Evolutionary conservation across 1,140 invertebrate species (phyloP).

Genomic region (Dysdera silvatica): DNA sequence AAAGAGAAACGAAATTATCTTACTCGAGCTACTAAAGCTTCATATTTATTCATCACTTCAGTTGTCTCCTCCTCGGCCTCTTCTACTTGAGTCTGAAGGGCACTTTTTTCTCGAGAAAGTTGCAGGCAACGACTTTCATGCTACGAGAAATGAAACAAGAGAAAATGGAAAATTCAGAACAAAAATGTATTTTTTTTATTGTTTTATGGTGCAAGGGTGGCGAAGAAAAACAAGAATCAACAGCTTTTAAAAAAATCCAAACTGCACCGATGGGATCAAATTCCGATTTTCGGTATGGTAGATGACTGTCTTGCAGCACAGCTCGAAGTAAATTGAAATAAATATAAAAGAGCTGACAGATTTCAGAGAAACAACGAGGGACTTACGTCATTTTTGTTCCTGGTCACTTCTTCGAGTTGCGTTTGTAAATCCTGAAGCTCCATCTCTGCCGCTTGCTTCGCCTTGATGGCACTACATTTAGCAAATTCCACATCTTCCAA

Average conservation of each 20-base stretch:
- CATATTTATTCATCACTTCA: constrained; percentile 86
- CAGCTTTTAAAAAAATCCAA: too few relatives aligned
- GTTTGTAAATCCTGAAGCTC: constrained; percentile 66
- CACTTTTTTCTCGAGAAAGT: constrained; percentile 66
- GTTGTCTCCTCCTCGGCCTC: constrained; percentile 85
- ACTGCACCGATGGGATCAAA: too few relatives aligned
- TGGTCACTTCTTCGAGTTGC: constrained; percentile 68
- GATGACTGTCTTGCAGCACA: too few relatives aligned
- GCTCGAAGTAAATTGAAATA: too few relatives aligned
- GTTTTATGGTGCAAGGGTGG: too few relatives aligned
- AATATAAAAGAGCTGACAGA: too few relatives aligned
- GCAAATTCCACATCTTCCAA: constrained; percentile 83
- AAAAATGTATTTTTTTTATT: too few relatives aligned
- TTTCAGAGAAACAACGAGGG: too few relatives aligned
- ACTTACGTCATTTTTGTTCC: constrained; percentile 59
- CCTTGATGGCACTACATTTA: constrained; percentile 69
- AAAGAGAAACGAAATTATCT: neutral
- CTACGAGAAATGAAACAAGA: constrained; percentile 28
- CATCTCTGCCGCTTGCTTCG: constrained; percentile 68
- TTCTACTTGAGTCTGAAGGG: constrained; percentile 72
- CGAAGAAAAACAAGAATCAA: too few relatives aligned
- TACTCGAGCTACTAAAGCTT: constrained; percentile 67
- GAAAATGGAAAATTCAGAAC: neutral
- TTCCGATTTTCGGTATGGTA: too few relatives aligned
- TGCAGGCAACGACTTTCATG: constrained; percentile 65